Evolutionary conservation across 35 echinoderm and acorn worm genomes (phyloP), one percentile per base, ranked within the genome.

Genomic region (Apostichopus parvimensis): DNA sequence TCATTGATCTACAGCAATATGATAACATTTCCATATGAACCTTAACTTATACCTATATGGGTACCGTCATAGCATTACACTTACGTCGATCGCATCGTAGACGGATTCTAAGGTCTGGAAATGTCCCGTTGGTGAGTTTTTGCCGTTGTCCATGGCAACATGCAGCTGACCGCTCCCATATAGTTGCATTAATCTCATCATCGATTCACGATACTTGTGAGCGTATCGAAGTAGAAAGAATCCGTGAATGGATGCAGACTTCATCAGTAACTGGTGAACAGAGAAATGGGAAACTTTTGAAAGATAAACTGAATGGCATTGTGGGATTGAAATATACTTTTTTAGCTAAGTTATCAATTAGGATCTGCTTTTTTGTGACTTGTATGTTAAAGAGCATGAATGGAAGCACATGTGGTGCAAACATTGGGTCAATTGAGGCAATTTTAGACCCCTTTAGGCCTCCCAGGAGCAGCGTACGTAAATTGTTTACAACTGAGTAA

Each of bases 61-160:
- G 24, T 25, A 25, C 24, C 24, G 24, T 45, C 34, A 45, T 45
- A 45, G 34, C 2, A 45, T 45, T 45, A 17, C 9, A 90, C 95
- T 94, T 90, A 97, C 95, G 68, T 94, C 91, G 8, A 97, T 79
- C 55, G 95, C 95, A 79, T 97, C 93, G 52, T 87, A 89, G 34
- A 94, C 61, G 14, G 85, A 92, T 9, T 94, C 93, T 24, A 97
- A 45, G 12, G 93, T 91, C 22, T 92, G 66, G 56, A 97, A 97
- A 0, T 91, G 83, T 61, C 93, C 93, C 26, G 82, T 92, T 24
- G 90, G 78, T 8, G 85, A 76, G 73, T 97, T 93, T 64, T 94
- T 94, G 14, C 95, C 95, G 52, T 90, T 82, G 59, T 97, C 95
- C 34, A 92, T 54, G 0, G 1, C 13, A 9, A 92, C 73, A 57